A percentile compares a stretch with the other conserved stretches of the same genome.
Evolutionary conservation across 2,113 vertebrate species (phyloP).

Genomic region (Aleadryas rufinucha): DNA sequence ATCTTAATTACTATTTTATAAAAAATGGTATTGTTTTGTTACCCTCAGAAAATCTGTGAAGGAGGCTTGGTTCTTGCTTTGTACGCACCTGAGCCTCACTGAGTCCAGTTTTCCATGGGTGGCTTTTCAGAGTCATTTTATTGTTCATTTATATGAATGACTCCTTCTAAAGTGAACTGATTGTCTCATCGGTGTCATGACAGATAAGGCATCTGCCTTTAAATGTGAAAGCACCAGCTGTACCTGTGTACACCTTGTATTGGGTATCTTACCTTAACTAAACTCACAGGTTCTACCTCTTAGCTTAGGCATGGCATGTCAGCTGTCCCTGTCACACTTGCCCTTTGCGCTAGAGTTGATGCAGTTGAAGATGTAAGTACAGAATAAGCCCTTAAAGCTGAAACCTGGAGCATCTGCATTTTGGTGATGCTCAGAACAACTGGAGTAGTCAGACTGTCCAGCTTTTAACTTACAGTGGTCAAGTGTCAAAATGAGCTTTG

Average conservation of each 20-base stretch:
- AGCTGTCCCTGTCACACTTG: neutral
- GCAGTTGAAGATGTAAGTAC: neutral
- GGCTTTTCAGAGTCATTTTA: neutral
- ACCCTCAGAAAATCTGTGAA: neutral
- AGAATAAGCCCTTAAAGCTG: neutral
- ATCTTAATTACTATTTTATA: neutral
- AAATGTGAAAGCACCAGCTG: neutral
- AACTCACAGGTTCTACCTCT: neutral
- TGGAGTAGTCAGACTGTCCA: neutral
- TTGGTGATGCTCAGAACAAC: neutral
- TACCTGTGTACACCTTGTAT: neutral
- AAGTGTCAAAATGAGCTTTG: neutral
- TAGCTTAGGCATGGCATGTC: neutral
- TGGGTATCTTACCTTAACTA: neutral
- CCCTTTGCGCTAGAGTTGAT: neutral
- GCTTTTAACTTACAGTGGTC: neutral
- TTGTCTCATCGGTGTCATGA: accelerated
- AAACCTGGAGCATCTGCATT: neutral
- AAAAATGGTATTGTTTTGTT: neutral
- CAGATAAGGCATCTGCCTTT: neutral
- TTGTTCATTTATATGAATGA: neutral
- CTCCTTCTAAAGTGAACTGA: neutral
- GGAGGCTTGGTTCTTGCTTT: neutral
- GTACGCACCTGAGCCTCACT: neutral
- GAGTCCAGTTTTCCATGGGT: neutral